Evolutionary conservation across 2,888 invertebrate species (phyloP), one percentile per base, ranked within the genome.

Genomic region (Sinodicranocentrus sp.): DNA sequence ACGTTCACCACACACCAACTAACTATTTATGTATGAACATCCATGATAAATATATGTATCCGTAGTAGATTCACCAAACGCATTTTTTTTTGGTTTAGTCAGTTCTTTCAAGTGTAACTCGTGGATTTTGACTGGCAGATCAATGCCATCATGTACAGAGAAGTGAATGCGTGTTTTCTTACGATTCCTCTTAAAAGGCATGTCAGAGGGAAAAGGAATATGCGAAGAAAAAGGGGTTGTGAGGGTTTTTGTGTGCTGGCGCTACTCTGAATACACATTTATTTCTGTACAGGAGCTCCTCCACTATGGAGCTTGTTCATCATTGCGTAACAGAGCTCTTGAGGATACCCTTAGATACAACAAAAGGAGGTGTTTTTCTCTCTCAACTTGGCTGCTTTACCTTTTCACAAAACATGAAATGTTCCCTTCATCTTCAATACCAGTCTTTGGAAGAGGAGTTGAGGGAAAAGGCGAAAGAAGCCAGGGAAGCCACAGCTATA

Each of bases 111-210:
- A 63, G 80, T 80, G 65, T 73, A 80, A 80, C 72, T 72, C 44
- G 26, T 33, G 80, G 73, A 73, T 80, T 83, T 76, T 83, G 82
- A 83, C 77, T 84, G 83, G 77, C 83, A 72, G 77, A 77, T 84
- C 77, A 84, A 84, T 82, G 82, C 70, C 75, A 76, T 80, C 72
- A 28, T 73, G 5, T 33, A 28, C 21, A n/a, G n/a, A n/a, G n/a
- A n/a, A n/a, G n/a, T n/a, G n/a, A n/a, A n/a, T n/a, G n/a, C n/a
- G 78, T 61, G 72, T 73, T 72, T 67, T 25, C 71, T 52, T n/a
- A n/a, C 19, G 63, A 10, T 10, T 33, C 33, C 33, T 33, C n/a
- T 23, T 67, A 43, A 80, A 73, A 67, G 73, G 67, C 48, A 44
- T 61, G 63, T 71, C 79, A 79, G 52, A 71, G 57, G 33, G 71